Conservation (phyloP, 2,113 vertebrate species). For the Amphiprion percula region DNA sequence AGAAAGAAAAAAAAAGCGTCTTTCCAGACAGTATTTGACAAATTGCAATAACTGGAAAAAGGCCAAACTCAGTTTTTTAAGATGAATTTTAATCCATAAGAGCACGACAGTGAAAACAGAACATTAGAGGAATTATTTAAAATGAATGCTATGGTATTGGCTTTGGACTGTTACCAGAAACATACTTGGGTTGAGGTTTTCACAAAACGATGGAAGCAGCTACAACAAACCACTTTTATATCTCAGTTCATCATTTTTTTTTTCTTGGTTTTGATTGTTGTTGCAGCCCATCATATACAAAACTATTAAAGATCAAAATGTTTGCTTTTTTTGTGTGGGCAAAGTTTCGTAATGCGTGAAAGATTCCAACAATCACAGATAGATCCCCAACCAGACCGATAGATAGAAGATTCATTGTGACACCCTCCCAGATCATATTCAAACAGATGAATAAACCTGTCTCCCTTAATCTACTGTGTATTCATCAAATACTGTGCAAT, state of each 20-base stretch:
- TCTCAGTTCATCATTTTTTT: no score
- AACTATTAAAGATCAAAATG: not conserved
- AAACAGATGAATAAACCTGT: constrained; percentile 15
- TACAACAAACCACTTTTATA: no score
- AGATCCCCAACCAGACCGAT: constrained; percentile 33
- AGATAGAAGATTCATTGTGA: constrained; percentile 19
- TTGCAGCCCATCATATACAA: no score
- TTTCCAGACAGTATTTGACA: not conserved
- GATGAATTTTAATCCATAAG: not conserved
- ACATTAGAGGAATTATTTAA: not conserved
- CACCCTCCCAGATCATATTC: constrained; percentile 40
- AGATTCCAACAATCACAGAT: constrained; percentile 30
- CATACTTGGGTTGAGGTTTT: not conserved
- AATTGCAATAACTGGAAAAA: not conserved
- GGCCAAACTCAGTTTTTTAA: not conserved
- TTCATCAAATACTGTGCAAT: constrained; percentile 48
- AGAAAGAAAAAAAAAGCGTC: not conserved
- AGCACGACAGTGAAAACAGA: not conserved
- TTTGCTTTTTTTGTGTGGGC: not conserved
- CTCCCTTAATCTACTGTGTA: constrained; percentile 34
- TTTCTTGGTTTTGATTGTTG: no score
- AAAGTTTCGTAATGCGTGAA: constrained; percentile 10
- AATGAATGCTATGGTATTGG: not conserved
- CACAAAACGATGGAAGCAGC: not conserved
- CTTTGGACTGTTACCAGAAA: not conserved